These are phyloP conservation scores for Phoxinus dragarum DNA, from an alignment of 2,797 vertebrate genomes.

Conservation along the genomic window DNA sequence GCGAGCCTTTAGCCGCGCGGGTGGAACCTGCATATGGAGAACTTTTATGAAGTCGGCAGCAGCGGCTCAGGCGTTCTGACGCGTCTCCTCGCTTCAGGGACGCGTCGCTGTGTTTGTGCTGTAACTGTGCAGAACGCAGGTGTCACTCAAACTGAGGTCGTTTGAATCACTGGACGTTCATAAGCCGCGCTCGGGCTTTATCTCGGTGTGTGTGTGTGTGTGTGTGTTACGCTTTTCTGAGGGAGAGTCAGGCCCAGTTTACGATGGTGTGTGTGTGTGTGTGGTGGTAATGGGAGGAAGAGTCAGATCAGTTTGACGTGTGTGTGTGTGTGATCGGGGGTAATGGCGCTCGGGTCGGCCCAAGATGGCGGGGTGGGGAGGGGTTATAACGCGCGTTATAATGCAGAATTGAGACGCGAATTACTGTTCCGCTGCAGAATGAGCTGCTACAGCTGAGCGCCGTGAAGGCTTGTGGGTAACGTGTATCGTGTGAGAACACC, in stretches of 20 bases:
- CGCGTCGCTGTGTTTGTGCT: conserved; percentile 8
- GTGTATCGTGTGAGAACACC: background rate
- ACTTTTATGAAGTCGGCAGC: background rate
- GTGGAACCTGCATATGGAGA: background rate
- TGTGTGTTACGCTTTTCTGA: too few relatives aligned
- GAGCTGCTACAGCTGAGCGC: background rate
- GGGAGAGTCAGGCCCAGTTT: too few relatives aligned
- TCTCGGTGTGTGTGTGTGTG: background rate
- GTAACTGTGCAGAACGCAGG: background rate
- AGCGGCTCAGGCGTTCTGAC: background rate
- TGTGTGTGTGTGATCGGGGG: conserved; percentile 59
- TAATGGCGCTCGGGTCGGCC: conserved; percentile 87
- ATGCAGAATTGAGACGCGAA: conserved; percentile 28
- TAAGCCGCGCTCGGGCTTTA: background rate
- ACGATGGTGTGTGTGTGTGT: too few relatives aligned
- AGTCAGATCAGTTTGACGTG: background rate
- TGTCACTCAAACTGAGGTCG: background rate
- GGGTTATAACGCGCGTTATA: conserved; percentile 61
- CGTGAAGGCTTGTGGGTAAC: background rate
- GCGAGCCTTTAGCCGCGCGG: background rate
- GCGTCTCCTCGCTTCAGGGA: background rate
- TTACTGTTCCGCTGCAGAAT: conserved; percentile 22
- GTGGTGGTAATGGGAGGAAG: background rate
- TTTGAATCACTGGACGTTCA: background rate
- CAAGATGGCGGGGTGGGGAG: conserved; percentile 89